A percentile compares a stretch with the other conserved stretches of the same genome.
Conservation (phyloP, 2,888 invertebrate species). For the Torymus texanus region DNA sequence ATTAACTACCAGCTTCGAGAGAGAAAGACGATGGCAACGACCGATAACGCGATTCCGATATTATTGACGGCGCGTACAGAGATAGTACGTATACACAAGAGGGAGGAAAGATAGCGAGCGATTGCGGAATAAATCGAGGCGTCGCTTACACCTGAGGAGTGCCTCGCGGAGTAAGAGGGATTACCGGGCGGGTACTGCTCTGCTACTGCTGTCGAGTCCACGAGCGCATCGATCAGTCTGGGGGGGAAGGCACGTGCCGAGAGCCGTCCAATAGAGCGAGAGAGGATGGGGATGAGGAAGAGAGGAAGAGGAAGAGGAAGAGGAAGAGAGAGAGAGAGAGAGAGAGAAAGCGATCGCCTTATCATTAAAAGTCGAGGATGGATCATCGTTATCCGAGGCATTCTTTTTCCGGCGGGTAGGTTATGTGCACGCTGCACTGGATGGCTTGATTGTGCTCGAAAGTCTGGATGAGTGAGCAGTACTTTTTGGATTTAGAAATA, state of each 20-base stretch:
- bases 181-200: slow-evolving; percentile 23
- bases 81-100: background rate
- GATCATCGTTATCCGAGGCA: slow-evolving; percentile 1
- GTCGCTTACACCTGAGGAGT: slow-evolving; percentile 61
- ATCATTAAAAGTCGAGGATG: slow-evolving; percentile 5
- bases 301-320: background rate
- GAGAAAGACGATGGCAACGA: slow-evolving; percentile 1
- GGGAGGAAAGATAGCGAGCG: slow-evolving; percentile 12
- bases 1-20: background rate
- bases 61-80: slow-evolving; percentile 36
- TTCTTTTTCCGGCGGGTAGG: too few species aligned
- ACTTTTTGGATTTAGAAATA: too few species aligned
- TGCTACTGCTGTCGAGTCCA: slow-evolving; percentile 30
- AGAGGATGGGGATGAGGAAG: background rate
- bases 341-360: slow-evolving; percentile 11
- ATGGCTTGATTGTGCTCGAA: too few species aligned
- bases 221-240: slow-evolving; percentile 53
- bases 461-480: too few species aligned
- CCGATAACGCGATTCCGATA: slow-evolving; percentile 41
- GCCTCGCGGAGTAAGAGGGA: slow-evolving; percentile 35
- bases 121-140: slow-evolving; percentile 61
- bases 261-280: slow-evolving; percentile 4
- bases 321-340: too few species aligned
- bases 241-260: background rate
- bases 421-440: too few species aligned